Base-by-base conservation (phyloP, 2,888 invertebrate genomes). In the Drosophila monieri region DNA sequence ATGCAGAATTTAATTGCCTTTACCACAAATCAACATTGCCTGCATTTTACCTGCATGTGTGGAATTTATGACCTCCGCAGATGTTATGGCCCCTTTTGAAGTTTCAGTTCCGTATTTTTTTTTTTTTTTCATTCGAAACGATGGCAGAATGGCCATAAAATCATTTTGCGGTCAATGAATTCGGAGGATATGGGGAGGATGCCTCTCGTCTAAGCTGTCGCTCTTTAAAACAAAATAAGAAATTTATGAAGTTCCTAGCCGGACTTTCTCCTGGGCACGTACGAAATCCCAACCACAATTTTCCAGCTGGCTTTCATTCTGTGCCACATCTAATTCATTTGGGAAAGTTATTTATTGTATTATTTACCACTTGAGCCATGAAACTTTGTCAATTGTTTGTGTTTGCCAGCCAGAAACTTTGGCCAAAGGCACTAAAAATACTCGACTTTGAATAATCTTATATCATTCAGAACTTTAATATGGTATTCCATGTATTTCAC, bases 321-420 rank as follows among this genome's bases (percentile, higher is more conserved):
- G 37, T 44, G 64, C 64, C 65, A 39, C 64, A 52, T 55, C 72
- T 53, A 68, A 68, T 68, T 68, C 72, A 65, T 72, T 65, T 65
- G 72, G 60, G 72, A 65, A 73, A 73, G 64, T 71, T 65, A 73
- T 65, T 72, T 65, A 72, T 64, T 64, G 64, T 64, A 64, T 72
- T 71, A 73, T 73, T 73, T 72, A 73, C 64, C 65, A 72, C 65
- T 65, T 56, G 72, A 57, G 72, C 56, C 54, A 52, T 51, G 55
- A 65, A 73, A 73, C 72, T 73, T 73, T 65, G 59, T 72, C 52
- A 64, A 71, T 64, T 70, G 68, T 68, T 68, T 64, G 44, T 64
- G 64, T 52, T 64, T 52, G 64, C 30, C 46, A 51, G 46, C 65
- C 64, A 21, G 30, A 64, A 52, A 64, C 51, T 51, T 64, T 46